Conservation (phyloP, 2,888 invertebrate genomes). For the Neria commutata region DNA sequence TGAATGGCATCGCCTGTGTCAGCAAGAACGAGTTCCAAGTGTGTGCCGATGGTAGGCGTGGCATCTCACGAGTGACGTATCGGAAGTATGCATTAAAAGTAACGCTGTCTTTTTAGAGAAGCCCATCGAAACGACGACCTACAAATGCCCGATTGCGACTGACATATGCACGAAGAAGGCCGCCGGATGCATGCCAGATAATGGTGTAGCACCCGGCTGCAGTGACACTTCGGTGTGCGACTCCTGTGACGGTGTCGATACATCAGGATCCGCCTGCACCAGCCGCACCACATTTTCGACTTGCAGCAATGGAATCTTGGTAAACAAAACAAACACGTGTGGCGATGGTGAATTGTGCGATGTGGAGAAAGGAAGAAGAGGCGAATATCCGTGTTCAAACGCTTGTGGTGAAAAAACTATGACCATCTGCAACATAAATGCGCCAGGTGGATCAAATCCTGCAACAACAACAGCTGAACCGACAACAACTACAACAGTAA, state of each 20-base stretch:
- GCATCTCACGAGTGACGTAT: no score
- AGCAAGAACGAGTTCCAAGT: constrained; percentile 32
- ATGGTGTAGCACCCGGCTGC: constrained; percentile 30
- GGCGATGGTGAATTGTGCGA: constrained; percentile 34
- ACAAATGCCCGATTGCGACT: constrained; percentile 28
- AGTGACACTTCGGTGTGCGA: constrained; percentile 39
- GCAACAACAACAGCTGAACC: background rate
- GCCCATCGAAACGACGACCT: constrained; percentile 11
- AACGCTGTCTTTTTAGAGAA: constrained; percentile 27
- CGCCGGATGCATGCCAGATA: constrained; percentile 29
- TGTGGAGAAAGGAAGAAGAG: background rate
- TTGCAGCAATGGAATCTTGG: constrained; percentile 26
- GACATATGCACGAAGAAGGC: constrained; percentile 40
- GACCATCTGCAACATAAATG: background rate
- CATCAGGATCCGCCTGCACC: constrained; percentile 41
- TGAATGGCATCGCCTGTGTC: constrained; percentile 37
- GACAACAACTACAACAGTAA: constrained; percentile 6
- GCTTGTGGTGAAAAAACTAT: no score
- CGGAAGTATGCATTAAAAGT: background rate
- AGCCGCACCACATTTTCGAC: constrained; percentile 38
- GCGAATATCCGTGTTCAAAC: constrained; percentile 35
- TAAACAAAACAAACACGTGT: constrained; percentile 29
- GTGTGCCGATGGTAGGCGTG: constrained; percentile 41
- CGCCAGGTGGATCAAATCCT: no score
- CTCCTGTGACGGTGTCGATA: constrained; percentile 17